Evolutionary conservation across 2,797 vertebrate species (phyloP).

Genomic region (Bucorvus abyssinicus): DNA sequence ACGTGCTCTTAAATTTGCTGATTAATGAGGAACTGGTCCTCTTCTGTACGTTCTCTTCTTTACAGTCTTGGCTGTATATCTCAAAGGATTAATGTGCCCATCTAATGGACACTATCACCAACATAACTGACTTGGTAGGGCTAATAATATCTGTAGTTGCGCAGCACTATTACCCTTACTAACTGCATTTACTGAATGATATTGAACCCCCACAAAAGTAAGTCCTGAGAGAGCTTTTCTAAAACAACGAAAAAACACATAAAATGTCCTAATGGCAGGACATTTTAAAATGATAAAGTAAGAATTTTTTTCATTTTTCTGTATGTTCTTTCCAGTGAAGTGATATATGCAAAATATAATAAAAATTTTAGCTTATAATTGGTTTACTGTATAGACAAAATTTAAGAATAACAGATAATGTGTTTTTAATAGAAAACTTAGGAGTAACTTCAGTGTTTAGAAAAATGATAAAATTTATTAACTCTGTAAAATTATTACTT

Average conservation of each 20-base stretch:
- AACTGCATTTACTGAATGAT: background rate
- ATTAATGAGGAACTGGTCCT: background rate
- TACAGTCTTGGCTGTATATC: background rate
- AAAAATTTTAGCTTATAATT: background rate
- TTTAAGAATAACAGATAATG: background rate
- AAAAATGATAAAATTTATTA: slow-evolving; percentile 3
- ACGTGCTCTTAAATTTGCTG: background rate
- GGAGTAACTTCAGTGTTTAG: background rate
- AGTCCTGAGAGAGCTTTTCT: background rate
- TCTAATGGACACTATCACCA: background rate
- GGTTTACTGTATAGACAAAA: background rate
- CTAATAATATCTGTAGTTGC: background rate
- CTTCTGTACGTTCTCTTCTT: background rate
- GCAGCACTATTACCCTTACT: background rate
- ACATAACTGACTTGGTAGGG: background rate
- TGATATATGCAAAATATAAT: background rate
- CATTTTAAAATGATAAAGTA: background rate
- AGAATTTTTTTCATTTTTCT: background rate
- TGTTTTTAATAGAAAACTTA: background rate
- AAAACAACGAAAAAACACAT: background rate
- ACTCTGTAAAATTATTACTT: slow-evolving; percentile 2
- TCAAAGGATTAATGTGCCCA: background rate
- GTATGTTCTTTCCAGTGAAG: background rate
- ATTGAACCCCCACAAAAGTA: background rate
- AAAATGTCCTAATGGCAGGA: background rate